These are phyloP conservation scores for Notocelia uddmanniana DNA, from an alignment of 2,888 invertebrate species.

Conservation along the genomic window DNA sequence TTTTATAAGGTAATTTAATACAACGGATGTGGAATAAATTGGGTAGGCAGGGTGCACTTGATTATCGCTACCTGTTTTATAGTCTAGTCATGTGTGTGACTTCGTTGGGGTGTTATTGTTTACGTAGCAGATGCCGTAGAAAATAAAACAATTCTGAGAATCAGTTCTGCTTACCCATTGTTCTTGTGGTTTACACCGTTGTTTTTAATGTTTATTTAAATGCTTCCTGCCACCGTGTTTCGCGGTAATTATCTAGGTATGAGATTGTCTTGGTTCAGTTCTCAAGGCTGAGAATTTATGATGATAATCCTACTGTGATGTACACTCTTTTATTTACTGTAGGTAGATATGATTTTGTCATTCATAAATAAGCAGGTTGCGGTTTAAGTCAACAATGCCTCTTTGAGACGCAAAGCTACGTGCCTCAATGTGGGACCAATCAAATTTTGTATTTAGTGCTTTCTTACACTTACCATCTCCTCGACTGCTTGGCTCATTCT, in stretches of 20 bases:
- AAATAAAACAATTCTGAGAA: conserved; percentile 74
- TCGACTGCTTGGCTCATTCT: conserved; percentile 16
- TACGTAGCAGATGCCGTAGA: conserved; percentile 62
- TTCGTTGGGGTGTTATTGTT: conserved; percentile 64
- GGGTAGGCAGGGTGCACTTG: conserved; percentile 83
- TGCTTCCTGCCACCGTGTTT: conserved; percentile 78
- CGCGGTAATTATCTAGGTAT: conserved; percentile 66
- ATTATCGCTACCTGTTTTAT: conserved; percentile 81
- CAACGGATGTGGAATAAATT: conserved; percentile 84
- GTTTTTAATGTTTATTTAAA: conserved; percentile 59
- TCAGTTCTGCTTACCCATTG: conserved; percentile 72
- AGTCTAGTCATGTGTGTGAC: conserved; percentile 63
- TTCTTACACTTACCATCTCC: conserved; percentile 25
- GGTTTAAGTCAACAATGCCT: conserved; percentile 35
- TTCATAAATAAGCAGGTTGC: conserved; percentile 24
- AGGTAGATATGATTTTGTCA: conserved; percentile 15
- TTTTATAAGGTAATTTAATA: conserved; percentile 81
- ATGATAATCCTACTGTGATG: conserved; percentile 32
- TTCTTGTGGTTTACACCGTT: conserved; percentile 66
- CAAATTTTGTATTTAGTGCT: conserved; percentile 19
- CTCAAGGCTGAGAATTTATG: conserved; percentile 38
- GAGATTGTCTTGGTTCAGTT: conserved; percentile 54
- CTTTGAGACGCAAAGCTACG: conserved; percentile 7
- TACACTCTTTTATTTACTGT: conserved; percentile 5
- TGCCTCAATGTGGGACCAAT: conserved; percentile 10